These are phyloP conservation scores for Linyphia triangularis DNA, from an alignment of 2,888 invertebrate genomes.

Conservation along the genomic window DNA sequence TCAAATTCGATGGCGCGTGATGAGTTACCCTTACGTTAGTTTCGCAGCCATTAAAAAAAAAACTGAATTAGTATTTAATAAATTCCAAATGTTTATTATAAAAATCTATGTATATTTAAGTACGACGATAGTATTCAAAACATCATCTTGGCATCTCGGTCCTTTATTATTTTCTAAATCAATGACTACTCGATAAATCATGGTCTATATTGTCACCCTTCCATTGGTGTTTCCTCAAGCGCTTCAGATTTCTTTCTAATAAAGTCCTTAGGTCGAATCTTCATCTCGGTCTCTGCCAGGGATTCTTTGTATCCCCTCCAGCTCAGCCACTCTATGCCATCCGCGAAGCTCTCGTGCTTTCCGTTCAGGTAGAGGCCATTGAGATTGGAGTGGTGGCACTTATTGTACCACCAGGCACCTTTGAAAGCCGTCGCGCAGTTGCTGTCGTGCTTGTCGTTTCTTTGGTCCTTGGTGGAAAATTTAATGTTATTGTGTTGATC, in stretches of 20 bases:
- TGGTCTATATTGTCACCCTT: no score
- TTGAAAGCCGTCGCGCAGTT: slow-evolving; percentile 71
- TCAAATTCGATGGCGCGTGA: no score
- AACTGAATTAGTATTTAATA: no score
- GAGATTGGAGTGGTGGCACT: slow-evolving; percentile 76
- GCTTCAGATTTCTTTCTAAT: background rate
- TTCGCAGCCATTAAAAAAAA: no score
- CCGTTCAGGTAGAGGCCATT: slow-evolving; percentile 76
- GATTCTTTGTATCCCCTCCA: slow-evolving; percentile 78
- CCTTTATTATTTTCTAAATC: no score
- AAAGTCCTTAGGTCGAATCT: slow-evolving; percentile 76
- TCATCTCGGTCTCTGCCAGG: slow-evolving; percentile 77
- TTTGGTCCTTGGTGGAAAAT: slow-evolving; percentile 53
- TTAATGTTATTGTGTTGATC: slow-evolving; percentile 9
- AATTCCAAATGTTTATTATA: no score
- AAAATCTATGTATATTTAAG: no score
- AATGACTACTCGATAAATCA: no score
- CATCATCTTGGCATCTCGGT: no score
- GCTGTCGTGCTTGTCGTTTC: slow-evolving; percentile 12
- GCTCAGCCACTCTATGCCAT: slow-evolving; percentile 76
- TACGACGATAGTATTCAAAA: no score
- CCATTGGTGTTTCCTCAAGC: background rate
- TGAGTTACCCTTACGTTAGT: no score
- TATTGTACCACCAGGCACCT: slow-evolving; percentile 77
- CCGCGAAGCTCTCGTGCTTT: slow-evolving; percentile 70